Evolutionary conservation across 2,113 vertebrate genomes (phyloP).

Genomic region (Mormyrus lacerda): DNA sequence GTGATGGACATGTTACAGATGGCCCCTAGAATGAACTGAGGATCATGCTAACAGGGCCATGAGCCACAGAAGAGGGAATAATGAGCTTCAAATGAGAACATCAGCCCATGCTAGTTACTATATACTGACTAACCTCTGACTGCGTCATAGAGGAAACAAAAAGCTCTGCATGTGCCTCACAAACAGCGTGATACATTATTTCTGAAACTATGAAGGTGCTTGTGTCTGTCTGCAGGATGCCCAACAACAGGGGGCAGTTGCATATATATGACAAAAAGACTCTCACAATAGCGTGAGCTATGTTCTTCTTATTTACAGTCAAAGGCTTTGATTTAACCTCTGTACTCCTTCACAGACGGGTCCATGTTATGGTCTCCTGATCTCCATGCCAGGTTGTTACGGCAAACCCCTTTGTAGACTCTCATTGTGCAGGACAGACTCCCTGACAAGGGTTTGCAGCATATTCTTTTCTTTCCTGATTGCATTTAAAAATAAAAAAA

Average conservation of each 20-base stretch:
- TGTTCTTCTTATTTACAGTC: neutral
- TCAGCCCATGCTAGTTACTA: conserved; percentile 14
- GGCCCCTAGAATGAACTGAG: neutral
- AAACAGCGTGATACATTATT: neutral
- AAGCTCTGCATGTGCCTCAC: neutral
- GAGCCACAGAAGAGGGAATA: neutral
- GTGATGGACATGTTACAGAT: neutral
- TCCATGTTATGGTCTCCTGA: neutral
- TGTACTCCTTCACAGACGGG: neutral
- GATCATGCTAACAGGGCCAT: neutral
- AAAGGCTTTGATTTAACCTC: neutral
- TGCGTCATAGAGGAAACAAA: neutral
- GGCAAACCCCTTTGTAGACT: neutral
- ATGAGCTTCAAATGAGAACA: neutral
- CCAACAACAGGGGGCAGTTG: neutral
- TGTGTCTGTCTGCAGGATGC: neutral
- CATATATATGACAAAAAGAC: neutral
- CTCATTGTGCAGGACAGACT: neutral
- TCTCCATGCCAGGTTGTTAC: neutral
- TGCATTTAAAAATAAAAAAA: neutral
- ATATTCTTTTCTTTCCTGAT: neutral
- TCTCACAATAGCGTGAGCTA: neutral
- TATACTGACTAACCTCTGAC: conserved; percentile 16
- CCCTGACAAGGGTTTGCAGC: neutral
- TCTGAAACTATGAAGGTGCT: neutral